Evolutionary conservation across 37 sponge, comb jelly and placozoan species (phyloP).

Genomic region (Haliclona indistincta): DNA sequence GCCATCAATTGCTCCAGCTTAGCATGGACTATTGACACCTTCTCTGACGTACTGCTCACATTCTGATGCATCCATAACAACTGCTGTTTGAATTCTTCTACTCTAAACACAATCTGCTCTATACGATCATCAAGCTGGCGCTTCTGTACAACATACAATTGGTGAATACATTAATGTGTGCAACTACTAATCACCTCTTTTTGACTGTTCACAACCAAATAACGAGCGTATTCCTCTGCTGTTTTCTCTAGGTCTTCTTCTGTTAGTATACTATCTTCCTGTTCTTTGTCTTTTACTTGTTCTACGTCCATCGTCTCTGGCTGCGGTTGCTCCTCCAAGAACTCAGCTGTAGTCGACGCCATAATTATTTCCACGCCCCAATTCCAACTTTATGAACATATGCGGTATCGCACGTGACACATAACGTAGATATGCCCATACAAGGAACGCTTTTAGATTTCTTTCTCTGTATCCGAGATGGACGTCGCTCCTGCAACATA

Average conservation of each 20-base stretch:
- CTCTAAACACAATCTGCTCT: conserved; percentile 42
- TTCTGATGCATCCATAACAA: conserved; percentile 68
- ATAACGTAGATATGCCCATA: too few relatives aligned
- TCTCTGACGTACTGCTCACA: conserved; percentile 50
- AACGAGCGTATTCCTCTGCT: conserved; percentile 53
- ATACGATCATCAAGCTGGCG: conserved; percentile 31
- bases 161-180: not conserved
- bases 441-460: not conserved
- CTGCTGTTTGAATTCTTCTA: conserved; percentile 78
- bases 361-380: too few relatives aligned
- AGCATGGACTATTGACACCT: conserved; percentile 40
- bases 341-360: not conserved
- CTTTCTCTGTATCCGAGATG: too few relatives aligned
- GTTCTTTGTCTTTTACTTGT: conserved; percentile 2
- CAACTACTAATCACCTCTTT: conserved; percentile 46
- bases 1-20: conserved; percentile 41
- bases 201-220: conserved; percentile 59
- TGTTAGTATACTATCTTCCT: conserved; percentile 2
- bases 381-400: too few relatives aligned
- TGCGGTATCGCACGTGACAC: too few relatives aligned
- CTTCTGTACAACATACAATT: conserved; percentile 24
- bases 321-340: too few relatives aligned
- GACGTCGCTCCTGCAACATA: not conserved
- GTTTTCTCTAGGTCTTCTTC: conserved; percentile 41
- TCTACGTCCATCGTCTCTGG: not conserved